Evolutionary conservation across 2,888 invertebrate species (phyloP).

Genomic region (Meteorus colon): DNA sequence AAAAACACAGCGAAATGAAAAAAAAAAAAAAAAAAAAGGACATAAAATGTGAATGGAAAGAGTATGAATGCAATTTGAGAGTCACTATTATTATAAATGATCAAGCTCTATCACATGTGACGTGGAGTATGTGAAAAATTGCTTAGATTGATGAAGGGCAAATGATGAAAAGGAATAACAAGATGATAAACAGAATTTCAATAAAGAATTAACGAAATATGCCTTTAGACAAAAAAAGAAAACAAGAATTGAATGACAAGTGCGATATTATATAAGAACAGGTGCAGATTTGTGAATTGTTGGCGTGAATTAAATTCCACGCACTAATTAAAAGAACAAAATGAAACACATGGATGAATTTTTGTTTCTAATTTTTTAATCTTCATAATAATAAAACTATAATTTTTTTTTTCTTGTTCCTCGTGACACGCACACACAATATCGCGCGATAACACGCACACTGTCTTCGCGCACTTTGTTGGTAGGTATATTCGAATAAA

Average conservation of each 20-base stretch:
- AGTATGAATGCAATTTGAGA: neutral
- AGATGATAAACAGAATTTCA: neutral
- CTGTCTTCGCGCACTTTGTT: constrained; percentile 44
- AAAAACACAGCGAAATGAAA: neutral
- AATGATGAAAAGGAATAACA: neutral
- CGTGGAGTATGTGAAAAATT: neutral
- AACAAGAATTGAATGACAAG: neutral
- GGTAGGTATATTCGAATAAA: constrained; percentile 48
- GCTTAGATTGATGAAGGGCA: neutral
- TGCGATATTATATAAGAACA: neutral
- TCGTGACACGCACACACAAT: constrained; percentile 18
- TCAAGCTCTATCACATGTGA: neutral
- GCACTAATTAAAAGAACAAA: constrained; percentile 6
- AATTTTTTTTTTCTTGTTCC: constrained; percentile 22
- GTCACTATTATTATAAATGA: neutral
- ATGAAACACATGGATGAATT: neutral
- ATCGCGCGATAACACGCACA: constrained; percentile 35
- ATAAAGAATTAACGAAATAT: constrained; percentile 12
- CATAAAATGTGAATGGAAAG: neutral
- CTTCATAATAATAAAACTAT: neutral
- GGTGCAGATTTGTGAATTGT: neutral
- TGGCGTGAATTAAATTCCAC: neutral
- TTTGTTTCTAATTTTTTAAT: constrained; percentile 2
- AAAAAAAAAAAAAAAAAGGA: neutral
- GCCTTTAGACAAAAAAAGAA: constrained; percentile 25